Evolutionary conservation across 2,797 vertebrate genomes (phyloP).

Genomic region (Phoeniculus purpureus): DNA sequence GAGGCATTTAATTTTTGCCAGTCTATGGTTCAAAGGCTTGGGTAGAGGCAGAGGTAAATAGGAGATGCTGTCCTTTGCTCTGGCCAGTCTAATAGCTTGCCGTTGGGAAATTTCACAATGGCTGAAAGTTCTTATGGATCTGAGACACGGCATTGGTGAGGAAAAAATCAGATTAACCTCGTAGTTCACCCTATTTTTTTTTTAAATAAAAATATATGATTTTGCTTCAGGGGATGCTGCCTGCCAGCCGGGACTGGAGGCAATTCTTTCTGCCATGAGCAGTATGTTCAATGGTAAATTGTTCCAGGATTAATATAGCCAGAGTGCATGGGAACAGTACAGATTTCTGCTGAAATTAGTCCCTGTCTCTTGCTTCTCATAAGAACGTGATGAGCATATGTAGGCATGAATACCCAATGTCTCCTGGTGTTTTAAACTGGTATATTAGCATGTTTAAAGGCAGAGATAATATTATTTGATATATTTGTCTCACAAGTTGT

Average conservation of each 20-base stretch:
- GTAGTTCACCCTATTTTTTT: not conserved
- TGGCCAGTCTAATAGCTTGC: not conserved
- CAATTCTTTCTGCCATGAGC: not conserved
- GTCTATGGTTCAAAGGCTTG: not conserved
- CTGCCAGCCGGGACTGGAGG: not conserved
- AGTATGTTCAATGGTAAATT: not conserved
- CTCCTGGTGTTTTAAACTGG: not conserved
- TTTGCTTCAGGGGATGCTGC: not conserved
- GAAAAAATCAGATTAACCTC: not conserved
- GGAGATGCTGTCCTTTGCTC: not conserved
- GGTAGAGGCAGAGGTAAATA: not conserved
- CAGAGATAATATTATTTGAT: not conserved
- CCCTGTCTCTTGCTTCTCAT: not conserved
- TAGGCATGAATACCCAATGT: not conserved
- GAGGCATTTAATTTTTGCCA: not conserved
- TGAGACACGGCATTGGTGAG: not conserved
- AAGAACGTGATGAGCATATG: not conserved
- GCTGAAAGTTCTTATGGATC: not conserved
- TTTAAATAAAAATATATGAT: not conserved
- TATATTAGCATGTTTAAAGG: not conserved
- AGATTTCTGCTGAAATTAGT: conserved; percentile 30
- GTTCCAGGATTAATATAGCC: conserved; percentile 22
- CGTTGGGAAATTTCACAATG: not conserved
- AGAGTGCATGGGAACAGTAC: not conserved
- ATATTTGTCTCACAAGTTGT: not conserved